These are phyloP conservation scores for Hexactinellida sp. DNA, from an alignment of 37 sponge, comb jelly and placozoan genomes.

Conservation along the genomic window DNA sequence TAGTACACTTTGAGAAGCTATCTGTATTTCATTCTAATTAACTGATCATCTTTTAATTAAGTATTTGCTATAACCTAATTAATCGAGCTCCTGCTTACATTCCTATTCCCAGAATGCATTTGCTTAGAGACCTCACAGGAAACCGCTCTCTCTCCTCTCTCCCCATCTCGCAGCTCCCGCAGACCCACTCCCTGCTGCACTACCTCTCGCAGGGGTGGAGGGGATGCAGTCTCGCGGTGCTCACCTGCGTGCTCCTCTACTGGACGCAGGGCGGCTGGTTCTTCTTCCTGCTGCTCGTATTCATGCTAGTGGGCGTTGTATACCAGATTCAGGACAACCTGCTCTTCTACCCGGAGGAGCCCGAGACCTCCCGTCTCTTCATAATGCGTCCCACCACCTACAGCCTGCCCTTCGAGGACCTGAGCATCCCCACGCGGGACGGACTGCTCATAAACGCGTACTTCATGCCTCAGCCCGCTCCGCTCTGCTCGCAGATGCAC, in stretches of 20 bases:
- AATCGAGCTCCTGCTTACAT: background rate
- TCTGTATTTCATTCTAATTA: too few species aligned
- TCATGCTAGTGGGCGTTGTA: constrained; percentile 68
- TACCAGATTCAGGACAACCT: constrained; percentile 97
- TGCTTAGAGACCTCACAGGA: background rate
- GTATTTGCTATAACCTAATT: background rate
- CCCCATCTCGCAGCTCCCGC: background rate
- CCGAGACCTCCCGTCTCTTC: constrained; percentile 82
- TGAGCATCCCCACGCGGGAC: constrained; percentile 61
- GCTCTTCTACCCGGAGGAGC: constrained; percentile 92
- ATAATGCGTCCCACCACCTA: constrained; percentile 83
- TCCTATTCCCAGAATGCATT: background rate
- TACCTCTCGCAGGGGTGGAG: constrained; percentile 41
- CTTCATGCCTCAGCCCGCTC: constrained; percentile 79
- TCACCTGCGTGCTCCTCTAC: constrained; percentile 79
- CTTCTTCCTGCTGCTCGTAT: constrained; percentile 65
- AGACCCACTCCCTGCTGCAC: background rate
- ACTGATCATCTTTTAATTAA: background rate
- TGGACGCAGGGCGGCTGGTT: constrained; percentile 80
- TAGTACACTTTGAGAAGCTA: background rate
- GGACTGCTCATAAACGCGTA: constrained; percentile 52
- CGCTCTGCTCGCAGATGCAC: constrained; percentile 35
- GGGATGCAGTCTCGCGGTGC: constrained; percentile 73
- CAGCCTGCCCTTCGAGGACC: constrained; percentile 77
- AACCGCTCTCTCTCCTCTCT: background rate